Percentiles rank a stretch among this genome's conserved stretches.
Conservation (phyloP, 2,797 vertebrate genomes). For the Dermochelys coriacea region DNA sequence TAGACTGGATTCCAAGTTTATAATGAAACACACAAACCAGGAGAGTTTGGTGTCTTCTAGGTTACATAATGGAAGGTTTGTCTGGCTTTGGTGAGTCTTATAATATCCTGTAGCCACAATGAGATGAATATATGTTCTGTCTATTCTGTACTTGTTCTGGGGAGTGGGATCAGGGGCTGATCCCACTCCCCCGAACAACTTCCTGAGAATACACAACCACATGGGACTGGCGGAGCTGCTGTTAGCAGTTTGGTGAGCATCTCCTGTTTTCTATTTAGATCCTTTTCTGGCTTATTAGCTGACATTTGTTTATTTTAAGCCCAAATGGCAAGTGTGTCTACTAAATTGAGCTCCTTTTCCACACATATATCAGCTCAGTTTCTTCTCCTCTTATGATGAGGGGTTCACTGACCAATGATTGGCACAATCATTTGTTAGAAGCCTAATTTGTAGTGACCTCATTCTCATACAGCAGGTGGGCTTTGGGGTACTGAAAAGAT, state of each 20-base stretch:
- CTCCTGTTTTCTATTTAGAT: neutral
- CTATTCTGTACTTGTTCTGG: neutral
- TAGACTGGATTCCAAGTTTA: neutral
- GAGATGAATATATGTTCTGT: neutral
- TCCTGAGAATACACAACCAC: neutral
- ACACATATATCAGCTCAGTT: neutral
- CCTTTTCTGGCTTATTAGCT: neutral
- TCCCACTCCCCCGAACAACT: neutral
- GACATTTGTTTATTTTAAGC: neutral
- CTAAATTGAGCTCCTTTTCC: neutral
- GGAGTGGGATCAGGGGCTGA: too few species aligned
- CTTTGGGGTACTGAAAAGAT: neutral
- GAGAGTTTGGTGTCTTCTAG: neutral
- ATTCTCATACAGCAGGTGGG: neutral
- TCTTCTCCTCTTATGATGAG: accelerated
- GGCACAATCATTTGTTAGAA: accelerated
- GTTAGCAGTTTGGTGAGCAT: neutral
- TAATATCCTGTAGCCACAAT: neutral
- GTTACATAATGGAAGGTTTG: neutral
- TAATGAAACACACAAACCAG: neutral
- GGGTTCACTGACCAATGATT: neutral
- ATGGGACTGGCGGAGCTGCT: neutral
- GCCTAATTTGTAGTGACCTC: accelerated
- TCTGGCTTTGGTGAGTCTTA: neutral
- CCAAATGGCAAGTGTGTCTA: accelerated